A percentile compares a stretch with the other conserved stretches of the same genome.
Conservation (phyloP, 2,888 invertebrate genomes). For the Thecophora atra region DNA sequence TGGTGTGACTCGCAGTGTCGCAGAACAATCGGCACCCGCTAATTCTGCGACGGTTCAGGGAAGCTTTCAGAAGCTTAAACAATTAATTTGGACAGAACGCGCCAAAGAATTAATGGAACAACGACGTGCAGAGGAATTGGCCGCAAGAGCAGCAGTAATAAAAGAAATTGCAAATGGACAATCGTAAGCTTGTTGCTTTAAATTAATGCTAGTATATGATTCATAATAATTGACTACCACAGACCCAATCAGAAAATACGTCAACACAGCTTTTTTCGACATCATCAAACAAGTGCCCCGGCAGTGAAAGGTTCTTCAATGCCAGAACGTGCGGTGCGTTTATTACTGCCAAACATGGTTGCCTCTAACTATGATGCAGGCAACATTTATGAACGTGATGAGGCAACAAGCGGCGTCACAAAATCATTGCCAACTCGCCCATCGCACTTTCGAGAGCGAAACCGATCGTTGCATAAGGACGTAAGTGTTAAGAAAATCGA, state of each 20-base stretch:
- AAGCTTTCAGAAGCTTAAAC: constrained; percentile 80
- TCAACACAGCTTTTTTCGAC: too few relatives aligned
- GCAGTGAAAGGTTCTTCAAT: not conserved
- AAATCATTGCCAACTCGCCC: constrained; percentile 53
- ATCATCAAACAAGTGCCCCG: not conserved
- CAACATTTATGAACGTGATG: constrained; percentile 26
- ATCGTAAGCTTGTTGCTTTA: constrained; percentile 64
- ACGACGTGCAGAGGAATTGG: constrained; percentile 77
- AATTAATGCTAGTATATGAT: constrained; percentile 47
- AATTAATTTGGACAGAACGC: constrained; percentile 80
- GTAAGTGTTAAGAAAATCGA: constrained; percentile 45
- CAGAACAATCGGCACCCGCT: not conserved
- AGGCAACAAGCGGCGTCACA: constrained; percentile 45
- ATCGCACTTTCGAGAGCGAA: constrained; percentile 62
- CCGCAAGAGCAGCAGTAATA: constrained; percentile 71
- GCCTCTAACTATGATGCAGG: constrained; percentile 18
- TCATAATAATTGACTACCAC: constrained; percentile 54
- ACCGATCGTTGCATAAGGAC: constrained; percentile 58
- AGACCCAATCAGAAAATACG: constrained; percentile 50
- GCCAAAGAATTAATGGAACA: constrained; percentile 80
- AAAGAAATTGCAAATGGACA: constrained; percentile 73
- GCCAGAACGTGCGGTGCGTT: constrained; percentile 43
- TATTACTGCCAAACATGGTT: constrained; percentile 44
- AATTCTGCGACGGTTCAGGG: constrained; percentile 60
- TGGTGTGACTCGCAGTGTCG: constrained; percentile 2